Evolutionary conservation across 2,888 invertebrate genomes (phyloP).

Genomic region (Pyrgus malvae): DNA sequence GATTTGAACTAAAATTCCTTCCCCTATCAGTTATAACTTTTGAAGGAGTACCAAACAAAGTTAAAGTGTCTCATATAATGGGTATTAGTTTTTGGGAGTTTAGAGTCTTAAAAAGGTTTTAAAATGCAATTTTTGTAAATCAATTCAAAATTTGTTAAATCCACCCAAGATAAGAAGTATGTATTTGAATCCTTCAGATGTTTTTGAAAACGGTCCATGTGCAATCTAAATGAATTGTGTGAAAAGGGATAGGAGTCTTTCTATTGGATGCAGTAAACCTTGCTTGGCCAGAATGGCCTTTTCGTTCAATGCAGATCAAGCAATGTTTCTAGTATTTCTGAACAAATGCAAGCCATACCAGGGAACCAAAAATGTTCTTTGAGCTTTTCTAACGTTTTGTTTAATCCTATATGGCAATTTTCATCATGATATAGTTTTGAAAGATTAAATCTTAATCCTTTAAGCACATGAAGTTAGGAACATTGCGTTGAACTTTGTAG

Average conservation of each 20-base stretch:
- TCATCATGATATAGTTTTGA: background rate
- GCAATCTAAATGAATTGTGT: background rate
- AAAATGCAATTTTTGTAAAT: background rate
- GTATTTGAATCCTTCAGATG: background rate
- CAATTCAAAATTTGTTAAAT: too few species aligned
- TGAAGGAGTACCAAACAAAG: background rate
- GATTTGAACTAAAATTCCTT: background rate
- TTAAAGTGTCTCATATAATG: background rate
- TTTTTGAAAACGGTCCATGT: background rate
- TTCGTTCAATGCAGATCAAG: conserved; percentile 22
- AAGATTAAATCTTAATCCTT: background rate
- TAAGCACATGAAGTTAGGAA: background rate
- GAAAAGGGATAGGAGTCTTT: background rate
- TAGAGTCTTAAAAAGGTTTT: background rate
- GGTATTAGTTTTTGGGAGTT: background rate
- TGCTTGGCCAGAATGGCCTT: background rate
- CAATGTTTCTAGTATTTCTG: conserved; percentile 33
- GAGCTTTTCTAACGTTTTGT: conserved; percentile 29
- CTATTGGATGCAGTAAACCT: background rate
- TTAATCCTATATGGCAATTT: background rate
- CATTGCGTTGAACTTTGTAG: background rate
- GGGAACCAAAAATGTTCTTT: conserved; percentile 39
- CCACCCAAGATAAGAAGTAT: background rate
- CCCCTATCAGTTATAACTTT: background rate
- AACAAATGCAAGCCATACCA: conserved; percentile 16